Evolutionary conservation across 2,113 vertebrate species (phyloP).

Genomic region (Alethe diademata): DNA sequence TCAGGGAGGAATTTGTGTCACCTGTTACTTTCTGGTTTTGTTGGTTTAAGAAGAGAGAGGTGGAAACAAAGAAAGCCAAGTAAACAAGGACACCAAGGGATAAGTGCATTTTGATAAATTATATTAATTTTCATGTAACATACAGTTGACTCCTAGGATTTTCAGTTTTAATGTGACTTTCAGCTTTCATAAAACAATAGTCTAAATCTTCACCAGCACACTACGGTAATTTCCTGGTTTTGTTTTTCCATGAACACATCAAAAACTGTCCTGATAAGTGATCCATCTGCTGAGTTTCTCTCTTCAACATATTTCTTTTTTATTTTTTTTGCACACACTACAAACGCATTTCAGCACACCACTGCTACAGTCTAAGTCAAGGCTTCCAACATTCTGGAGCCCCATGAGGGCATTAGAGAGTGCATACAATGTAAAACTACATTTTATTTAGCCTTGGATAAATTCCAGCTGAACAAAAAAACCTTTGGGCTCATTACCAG

Average conservation of each 20-base stretch:
- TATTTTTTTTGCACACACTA: not conserved
- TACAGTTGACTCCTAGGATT: not conserved
- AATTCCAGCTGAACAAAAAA: not conserved
- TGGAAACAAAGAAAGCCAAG: not conserved
- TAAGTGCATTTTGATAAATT: not conserved
- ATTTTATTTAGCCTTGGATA: not conserved
- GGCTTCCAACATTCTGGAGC: not conserved
- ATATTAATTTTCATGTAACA: not conserved
- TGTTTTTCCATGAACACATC: not conserved
- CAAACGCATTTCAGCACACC: not conserved
- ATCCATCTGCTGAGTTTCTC: not conserved
- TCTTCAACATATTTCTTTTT: not conserved
- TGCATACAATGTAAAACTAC: not conserved
- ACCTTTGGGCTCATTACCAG: not conserved
- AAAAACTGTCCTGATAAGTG: not conserved
- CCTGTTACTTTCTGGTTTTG: not conserved
- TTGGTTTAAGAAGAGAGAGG: not conserved
- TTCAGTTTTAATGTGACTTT: not conserved
- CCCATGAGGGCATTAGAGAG: not conserved
- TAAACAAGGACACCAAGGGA: not conserved
- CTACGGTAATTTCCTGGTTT: not conserved
- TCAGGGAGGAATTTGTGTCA: not conserved
- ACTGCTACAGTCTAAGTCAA: not conserved
- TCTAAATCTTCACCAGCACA: not conserved
- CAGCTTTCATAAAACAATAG: not conserved